Evolutionary conservation across 1,140 invertebrate species (phyloP), one percentile per base, ranked within the genome.

Genomic region (Calycopis cecrops): DNA sequence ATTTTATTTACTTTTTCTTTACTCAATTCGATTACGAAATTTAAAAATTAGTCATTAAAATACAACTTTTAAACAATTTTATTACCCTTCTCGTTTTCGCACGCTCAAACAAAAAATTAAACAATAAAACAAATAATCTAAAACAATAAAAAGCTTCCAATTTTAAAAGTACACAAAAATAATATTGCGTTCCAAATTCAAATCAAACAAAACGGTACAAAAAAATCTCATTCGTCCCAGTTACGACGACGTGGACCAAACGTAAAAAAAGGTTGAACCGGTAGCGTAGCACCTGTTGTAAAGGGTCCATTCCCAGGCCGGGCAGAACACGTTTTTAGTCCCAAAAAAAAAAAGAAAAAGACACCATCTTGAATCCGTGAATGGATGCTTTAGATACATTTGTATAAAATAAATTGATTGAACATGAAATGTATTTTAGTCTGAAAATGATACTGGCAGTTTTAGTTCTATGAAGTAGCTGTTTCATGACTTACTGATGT

Each of bases 241-340:
- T 59, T 54, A 62, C 28, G 37, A 21, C 16, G 51, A 52, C 37
- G 51, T 44, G 35, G 42, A 17, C 35, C 21, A 52, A 52, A 52
- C 37, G 40, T 40, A 53, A 59, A 63, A 65, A 69, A 70, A 52
- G 42, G 56, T 63, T 57, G 55, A 56, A 65, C 64, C 73, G 65
- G 65, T 53, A 53, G 51, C 51, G 59, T 63, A 73, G 60, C 76
- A 79, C 76, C 76, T 76, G 73, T 76, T 76, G 73, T 72, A 68
- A 63, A 65, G 61, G 63, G 60, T 17, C 62, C 57, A 56, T 79
- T 79, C 76, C 73, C 73, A 76, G 62, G 63, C 47, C 53, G 35
- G 40, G 52, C 57, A 14, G 55, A 69, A 71, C 65, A 51, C 37
- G 68, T 68, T 70, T 62, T 60, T 34, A 47, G 57, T 55, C 48